A percentile compares a stretch with the other conserved stretches of the same genome.
Evolutionary conservation across 2,888 invertebrate genomes (phyloP).

Genomic region (Acleris literana): DNA sequence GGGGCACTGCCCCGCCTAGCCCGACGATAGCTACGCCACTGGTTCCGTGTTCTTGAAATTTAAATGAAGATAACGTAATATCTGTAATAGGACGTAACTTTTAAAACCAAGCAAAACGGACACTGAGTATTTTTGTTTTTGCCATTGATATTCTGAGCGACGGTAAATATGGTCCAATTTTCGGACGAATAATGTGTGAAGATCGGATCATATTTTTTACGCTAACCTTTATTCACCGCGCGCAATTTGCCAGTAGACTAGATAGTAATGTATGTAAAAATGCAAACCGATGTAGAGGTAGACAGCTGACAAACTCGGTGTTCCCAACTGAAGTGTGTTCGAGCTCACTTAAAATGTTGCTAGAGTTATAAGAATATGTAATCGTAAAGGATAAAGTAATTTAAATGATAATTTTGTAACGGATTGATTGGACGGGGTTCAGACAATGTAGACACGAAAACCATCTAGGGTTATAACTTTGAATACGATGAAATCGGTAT

Average conservation of each 20-base stretch:
- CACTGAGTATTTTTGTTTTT: too few relatives aligned
- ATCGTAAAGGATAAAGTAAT: constrained; percentile 20
- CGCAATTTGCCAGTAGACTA: constrained; percentile 26
- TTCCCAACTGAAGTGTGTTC: constrained; percentile 15
- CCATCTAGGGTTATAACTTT: neutral
- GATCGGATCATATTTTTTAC: neutral
- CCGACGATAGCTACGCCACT: too few relatives aligned
- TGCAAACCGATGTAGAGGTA: constrained; percentile 2
- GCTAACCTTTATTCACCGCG: constrained; percentile 6
- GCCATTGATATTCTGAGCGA: neutral
- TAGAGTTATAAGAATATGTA: constrained; percentile 29
- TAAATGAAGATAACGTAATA: too few relatives aligned
- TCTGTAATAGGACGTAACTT: too few relatives aligned
- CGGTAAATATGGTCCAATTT: neutral
- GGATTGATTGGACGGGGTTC: constrained; percentile 20
- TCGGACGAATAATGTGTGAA: neutral
- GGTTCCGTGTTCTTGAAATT: too few relatives aligned
- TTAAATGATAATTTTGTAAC: constrained; percentile 31
- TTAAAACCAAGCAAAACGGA: neutral
- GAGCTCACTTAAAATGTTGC: constrained; percentile 29
- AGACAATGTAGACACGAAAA: neutral
- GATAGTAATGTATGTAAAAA: constrained; percentile 12
- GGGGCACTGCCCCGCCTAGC: too few relatives aligned
- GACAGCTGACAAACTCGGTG: constrained; percentile 13
- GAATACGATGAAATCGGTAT: neutral